Base-by-base conservation (phyloP, 2,113 vertebrate species). In the Psammodynastes pulverulentus region DNA sequence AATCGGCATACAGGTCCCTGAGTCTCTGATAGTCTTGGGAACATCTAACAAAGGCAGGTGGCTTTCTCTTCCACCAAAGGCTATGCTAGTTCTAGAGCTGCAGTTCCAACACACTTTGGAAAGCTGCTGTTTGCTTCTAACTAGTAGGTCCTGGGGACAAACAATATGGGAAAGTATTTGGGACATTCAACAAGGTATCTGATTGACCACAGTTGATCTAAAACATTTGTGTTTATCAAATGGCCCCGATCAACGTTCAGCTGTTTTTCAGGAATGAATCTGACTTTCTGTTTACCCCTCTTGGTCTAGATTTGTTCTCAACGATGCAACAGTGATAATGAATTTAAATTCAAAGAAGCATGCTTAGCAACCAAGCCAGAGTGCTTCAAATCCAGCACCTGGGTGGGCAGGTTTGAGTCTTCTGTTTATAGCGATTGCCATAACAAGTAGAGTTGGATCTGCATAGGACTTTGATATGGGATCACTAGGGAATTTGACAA, bases 1-100 rank as follows among this genome's bases (percentile, higher is more conserved):
- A 97, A 97, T 98, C 97, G 97, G 97, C 96, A 97, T 95, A 95
- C 92, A 93, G 95, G 96, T 97, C 95, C 90, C 93, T 94, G 92
- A 95, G 95, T 96, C 96, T 96, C 96, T 96, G 95, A 94, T 49
- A 43, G 95, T 95, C 97, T 97, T 72, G 95, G 95, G 97, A 97
- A 97, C 97, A 97, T 97, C 96, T 97, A 96, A 96, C 5, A 91
- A 93, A 95, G 95, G 94, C 95, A 89, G 54, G 94, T 93, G 90
- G 95, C 84, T 93, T 92, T 95, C 96, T 89, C 10, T 34, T n/a
- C 52, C 12, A 10, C 46, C 46, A 46, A 26, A 6, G 21, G 95
- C 96, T 95, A 96, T 95, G 89, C 94, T 97, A 96, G 95, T 96
- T 96, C 3, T 90, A 89, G 56, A 85, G 45, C 90, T 95, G 97